phyloP scores from a whole-genome alignment of 2,888 invertebrate genomes.

The Rhopalosiphum nymphaeae region DNA sequence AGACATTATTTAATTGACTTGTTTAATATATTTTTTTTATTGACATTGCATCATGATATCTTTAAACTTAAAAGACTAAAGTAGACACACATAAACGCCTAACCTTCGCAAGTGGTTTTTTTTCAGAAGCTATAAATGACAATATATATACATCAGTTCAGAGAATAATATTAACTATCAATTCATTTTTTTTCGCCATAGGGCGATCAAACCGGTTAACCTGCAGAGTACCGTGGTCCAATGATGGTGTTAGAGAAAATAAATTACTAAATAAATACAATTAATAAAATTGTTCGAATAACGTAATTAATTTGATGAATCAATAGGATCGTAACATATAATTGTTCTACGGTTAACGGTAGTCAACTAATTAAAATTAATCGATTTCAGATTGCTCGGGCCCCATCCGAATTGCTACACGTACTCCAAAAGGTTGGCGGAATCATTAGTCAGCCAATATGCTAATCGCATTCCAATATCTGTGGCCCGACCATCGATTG shows the following conservation, averaged over 20 bases:
- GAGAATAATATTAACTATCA: neutral
- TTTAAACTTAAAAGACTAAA: neutral
- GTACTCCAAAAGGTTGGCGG: slow-evolving; percentile 93
- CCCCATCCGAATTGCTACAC: slow-evolving; percentile 95
- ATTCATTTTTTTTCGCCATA: neutral
- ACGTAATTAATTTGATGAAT: neutral
- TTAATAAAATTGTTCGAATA: neutral
- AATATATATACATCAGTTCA: neutral
- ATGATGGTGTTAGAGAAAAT: neutral
- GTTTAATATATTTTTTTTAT: neutral
- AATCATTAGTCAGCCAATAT: slow-evolving; percentile 83
- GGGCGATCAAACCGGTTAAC: neutral
- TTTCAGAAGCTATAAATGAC: neutral
- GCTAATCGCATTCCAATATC: slow-evolving; percentile 81
- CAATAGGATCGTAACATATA: neutral
- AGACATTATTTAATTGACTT: neutral
- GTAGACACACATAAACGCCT: neutral
- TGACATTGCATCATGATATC: neutral
- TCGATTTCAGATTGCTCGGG: slow-evolving; percentile 75
- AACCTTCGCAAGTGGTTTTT: neutral
- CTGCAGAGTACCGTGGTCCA: neutral
- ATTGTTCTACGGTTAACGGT: neutral
- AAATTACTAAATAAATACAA: neutral
- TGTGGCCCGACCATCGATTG: slow-evolving; percentile 92
- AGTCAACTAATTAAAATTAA: neutral